phyloP scores from a whole-genome alignment of 2,797 vertebrate species.

The Lophius americanus region DNA sequence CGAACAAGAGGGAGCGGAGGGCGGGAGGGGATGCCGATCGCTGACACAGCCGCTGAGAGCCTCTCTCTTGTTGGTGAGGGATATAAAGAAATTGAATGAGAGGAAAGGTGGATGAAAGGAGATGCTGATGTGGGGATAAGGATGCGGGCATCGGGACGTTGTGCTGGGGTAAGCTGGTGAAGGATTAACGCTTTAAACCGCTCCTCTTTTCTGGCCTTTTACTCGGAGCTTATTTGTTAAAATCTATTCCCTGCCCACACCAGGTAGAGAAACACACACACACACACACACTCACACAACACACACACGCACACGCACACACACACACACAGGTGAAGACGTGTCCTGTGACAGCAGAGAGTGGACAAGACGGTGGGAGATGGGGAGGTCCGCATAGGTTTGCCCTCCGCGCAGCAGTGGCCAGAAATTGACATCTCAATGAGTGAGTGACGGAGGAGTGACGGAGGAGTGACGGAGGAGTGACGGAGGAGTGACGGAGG shows the following conservation, averaged over 20 bases:
- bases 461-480: conserved; percentile 14
- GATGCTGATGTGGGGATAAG: conserved; percentile 62
- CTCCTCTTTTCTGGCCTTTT: conserved; percentile 44
- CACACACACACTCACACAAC: neutral
- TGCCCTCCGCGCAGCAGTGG: conserved; percentile 28
- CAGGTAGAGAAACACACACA: conserved; percentile 9
- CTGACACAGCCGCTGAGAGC: conserved; percentile 74
- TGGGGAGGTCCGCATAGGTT: conserved; percentile 31
- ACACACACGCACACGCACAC: neutral
- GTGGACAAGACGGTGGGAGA: conserved; percentile 23
- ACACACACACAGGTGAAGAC: neutral
- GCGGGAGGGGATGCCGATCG: conserved; percentile 46
- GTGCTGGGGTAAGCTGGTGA: conserved; percentile 71
- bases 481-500: conserved; percentile 16
- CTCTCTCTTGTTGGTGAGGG: conserved; percentile 61
- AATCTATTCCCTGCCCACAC: conserved; percentile 25
- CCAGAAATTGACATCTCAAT: conserved; percentile 46
- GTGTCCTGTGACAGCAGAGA: conserved; percentile 16
- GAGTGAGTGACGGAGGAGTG: conserved; percentile 25
- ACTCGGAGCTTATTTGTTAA: conserved; percentile 59
- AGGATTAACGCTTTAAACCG: conserved; percentile 70
- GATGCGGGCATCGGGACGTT: conserved; percentile 56
- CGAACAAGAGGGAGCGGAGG: conserved; percentile 24
- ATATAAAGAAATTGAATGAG: conserved; percentile 61
- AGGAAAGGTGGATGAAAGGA: conserved; percentile 46